Base-by-base conservation (phyloP, 2,888 invertebrate genomes). In the Caenorhabditis sp. region DNA sequence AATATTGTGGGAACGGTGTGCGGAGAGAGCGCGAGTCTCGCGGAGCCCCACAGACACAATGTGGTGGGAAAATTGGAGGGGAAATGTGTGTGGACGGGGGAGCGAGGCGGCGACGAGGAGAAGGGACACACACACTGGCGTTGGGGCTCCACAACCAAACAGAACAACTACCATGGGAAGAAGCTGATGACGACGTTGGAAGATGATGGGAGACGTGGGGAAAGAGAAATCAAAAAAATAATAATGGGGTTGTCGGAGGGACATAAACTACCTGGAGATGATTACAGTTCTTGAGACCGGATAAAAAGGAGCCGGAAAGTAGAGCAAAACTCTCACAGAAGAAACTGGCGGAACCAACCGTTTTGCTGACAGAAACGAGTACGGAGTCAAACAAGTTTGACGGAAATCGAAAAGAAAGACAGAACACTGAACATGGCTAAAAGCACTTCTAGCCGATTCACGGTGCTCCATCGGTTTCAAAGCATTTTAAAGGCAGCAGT, bases 1-100 rank as follows among this genome's bases (percentile, higher is more conserved):
- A 80, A 80, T 80, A 80, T 80, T 80, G 80, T 80, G 80, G 80
- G 80, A 80, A 80, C 74, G 74, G 73, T 80, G 79, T 10, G 56
- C 16, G 19, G 16, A 64, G 63, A 79, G 70, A 79, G 70, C 63
- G 24, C 26, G 24, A 44, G 16, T 51, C 58, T 63, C 47, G 51
- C 5, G 35, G 79, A 79, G 79, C 54, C 6, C 70, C 35, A 19
- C 68, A 74, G 80, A 69, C 74, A 74, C 74, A 74, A 74, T 80
- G 74, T 74, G 73, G 80, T 80, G 80, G 80, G 80, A 80, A 80
- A 74, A 80, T 80, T 7, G 47, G 47, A n/a, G n/a, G 47, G 41
- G 66, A 72, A 72, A 80, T 73, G 80, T 59, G 59, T 69, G 26
- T 56, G 68, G 69, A 77, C 64, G 61, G 69, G 56, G 54, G 51